These are phyloP conservation scores for Aptenodytes patagonicus DNA, from an alignment of 2,113 vertebrate species.

Conservation along the genomic window DNA sequence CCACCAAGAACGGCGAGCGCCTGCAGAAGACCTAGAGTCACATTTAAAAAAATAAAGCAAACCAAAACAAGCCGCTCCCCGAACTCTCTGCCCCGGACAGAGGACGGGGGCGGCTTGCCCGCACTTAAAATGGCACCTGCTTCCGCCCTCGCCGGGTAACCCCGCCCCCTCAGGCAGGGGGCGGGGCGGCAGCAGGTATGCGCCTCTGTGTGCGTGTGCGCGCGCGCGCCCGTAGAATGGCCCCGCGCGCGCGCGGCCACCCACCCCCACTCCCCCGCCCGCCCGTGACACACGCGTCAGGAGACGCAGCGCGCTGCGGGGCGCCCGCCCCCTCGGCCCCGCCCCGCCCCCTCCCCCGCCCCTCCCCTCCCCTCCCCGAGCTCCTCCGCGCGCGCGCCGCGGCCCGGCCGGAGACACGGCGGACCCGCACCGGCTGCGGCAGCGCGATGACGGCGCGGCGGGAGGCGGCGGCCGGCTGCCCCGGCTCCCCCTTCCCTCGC, in stretches of 20 bases:
- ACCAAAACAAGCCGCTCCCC: accelerated
- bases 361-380: no score
- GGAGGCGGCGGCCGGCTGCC: no score
- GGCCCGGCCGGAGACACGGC: no score
- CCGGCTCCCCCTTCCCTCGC: no score
- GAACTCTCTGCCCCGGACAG: accelerated
- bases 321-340: no score
- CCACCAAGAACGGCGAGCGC: accelerated
- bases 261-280: no score
- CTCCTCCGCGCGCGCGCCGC: no score
- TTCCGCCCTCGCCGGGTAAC: not conserved
- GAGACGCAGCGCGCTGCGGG: no score
- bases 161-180: not conserved
- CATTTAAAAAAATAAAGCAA: not conserved
- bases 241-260: not conserved
- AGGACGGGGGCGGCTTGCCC: accelerated
- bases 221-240: not conserved
- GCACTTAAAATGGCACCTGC: not conserved
- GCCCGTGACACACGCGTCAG: no score
- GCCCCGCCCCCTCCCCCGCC: no score
- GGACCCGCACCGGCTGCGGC: no score
- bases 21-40: accelerated
- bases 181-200: not conserved
- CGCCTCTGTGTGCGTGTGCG: not conserved
- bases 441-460: no score